Evolutionary conservation across 2,888 invertebrate genomes (phyloP), one percentile per base, ranked within the genome.

Genomic region (Amiota communis): DNA sequence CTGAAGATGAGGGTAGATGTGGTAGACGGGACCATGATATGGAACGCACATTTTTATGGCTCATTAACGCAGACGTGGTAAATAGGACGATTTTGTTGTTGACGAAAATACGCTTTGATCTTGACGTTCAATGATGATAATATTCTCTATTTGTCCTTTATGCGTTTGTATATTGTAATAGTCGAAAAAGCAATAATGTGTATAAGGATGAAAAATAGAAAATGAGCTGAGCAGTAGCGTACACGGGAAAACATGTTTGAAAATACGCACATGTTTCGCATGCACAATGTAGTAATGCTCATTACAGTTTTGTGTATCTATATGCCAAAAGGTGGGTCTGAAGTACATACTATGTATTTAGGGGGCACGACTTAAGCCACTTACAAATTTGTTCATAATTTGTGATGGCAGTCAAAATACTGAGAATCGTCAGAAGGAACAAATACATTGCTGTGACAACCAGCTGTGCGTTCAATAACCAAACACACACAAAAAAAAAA

Each of bases 31-130:
- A 36, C 36, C 36, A 36, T 36, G 36, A 36, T 36, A 36, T 36
- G 36, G 36, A 36, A 36, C 36, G 53, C 53, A 71, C 79, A 79
- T 84, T 83, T 82, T 85, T 84, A 84, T 82, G 84, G 82, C 85
- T 83, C 84, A 83, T 83, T 83, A 83, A 81, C 79, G 81, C 75
- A 85, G 80, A 81, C 82, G 79, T 82, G 82, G 84, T 79, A 76
- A 81, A 82, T 79, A 73, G 82, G 77, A 78, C 75, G 82, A 75
- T 80, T 83, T 82, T 79, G 36, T 36, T 81, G 75, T 76, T 77
- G 80, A 75, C 79, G 79, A 36, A 6, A 36, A 36, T 36, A 36
- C 36, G 36, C 36, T 81, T 79, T 36, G 36, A 36, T 36, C 36
- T 36, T 36, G 4, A 36, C 36, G 36, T 36, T 36, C 36, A 36